Percentiles rank a stretch among this genome's conserved stretches.
Conservation (phyloP, 1,140 invertebrate genomes). For the Eupristina koningsbergeri region DNA sequence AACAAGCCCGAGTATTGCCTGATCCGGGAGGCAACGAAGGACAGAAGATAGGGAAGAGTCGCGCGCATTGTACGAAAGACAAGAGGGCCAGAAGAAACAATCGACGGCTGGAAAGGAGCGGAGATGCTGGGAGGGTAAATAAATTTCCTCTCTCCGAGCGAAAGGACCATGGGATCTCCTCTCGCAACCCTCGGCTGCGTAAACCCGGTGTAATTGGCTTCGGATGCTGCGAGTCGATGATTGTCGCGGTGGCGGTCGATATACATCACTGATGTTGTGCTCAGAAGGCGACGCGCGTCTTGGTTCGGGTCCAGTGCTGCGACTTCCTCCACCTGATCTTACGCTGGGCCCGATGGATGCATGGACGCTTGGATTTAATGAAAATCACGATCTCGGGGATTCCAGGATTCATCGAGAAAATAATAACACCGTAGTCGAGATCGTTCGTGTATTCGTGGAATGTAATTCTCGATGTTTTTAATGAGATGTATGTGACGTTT, state of each 20-base stretch:
- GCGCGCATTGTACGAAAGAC: background rate
- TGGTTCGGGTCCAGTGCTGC: background rate
- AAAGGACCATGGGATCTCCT: background rate
- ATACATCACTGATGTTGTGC: constrained; percentile 58
- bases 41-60: background rate
- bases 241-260: constrained; percentile 62
- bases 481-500: background rate
- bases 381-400: constrained; percentile 11
- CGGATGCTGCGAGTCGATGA: constrained; percentile 57
- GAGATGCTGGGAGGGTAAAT: background rate
- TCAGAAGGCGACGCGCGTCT: background rate
- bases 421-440: background rate
- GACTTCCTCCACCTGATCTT: background rate
- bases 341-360: background rate
- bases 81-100: background rate
- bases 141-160: constrained; percentile 1
- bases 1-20: constrained; percentile 22
- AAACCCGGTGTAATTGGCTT: constrained; percentile 64
- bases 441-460: background rate
- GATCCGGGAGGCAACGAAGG: background rate
- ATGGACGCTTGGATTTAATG: background rate
- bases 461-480: background rate
- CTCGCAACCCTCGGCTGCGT: background rate
- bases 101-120: background rate
- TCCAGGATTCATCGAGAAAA: background rate